These are phyloP conservation scores for Tenualosa thibaudeaui DNA, from an alignment of 2,797 vertebrate species.

Conservation along the genomic window DNA sequence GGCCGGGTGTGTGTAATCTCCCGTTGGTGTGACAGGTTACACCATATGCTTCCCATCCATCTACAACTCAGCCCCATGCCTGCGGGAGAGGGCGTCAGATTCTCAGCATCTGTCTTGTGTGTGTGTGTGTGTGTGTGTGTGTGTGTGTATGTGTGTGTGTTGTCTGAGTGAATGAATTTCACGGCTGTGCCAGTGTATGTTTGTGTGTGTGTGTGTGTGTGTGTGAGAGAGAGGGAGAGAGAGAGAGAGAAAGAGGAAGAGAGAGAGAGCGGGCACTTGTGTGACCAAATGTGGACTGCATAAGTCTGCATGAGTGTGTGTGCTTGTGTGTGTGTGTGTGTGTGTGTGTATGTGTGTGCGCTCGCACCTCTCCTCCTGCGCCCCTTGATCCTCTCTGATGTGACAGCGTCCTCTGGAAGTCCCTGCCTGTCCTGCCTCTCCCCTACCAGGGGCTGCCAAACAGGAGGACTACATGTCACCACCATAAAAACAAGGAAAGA, in stretches of 20 bases:
- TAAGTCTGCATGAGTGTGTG: neutral
- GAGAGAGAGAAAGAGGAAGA: too few relatives aligned
- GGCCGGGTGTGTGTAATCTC: neutral
- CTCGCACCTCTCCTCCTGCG: neutral
- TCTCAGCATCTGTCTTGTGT: neutral
- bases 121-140: neutral
- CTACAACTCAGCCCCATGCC: neutral
- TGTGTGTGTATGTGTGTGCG: neutral
- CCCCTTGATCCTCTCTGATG: neutral
- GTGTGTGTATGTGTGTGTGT: neutral
- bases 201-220: neutral
- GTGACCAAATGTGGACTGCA: too few relatives aligned
- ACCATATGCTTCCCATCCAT: neutral
- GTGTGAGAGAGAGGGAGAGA: neutral
- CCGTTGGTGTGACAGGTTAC: neutral
- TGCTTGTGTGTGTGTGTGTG: neutral
- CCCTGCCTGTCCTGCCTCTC: neutral
- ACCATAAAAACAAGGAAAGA: neutral
- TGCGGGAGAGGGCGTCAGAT: neutral
- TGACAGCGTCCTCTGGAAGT: neutral
- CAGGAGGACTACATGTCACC: neutral
- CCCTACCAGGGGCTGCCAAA: neutral
- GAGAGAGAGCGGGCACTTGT: too few relatives aligned
- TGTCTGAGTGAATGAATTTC: too few relatives aligned
- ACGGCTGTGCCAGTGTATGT: too few relatives aligned